These are phyloP conservation scores for Elmis aenea DNA, from an alignment of 2,888 invertebrate genomes.

Conservation along the genomic window DNA sequence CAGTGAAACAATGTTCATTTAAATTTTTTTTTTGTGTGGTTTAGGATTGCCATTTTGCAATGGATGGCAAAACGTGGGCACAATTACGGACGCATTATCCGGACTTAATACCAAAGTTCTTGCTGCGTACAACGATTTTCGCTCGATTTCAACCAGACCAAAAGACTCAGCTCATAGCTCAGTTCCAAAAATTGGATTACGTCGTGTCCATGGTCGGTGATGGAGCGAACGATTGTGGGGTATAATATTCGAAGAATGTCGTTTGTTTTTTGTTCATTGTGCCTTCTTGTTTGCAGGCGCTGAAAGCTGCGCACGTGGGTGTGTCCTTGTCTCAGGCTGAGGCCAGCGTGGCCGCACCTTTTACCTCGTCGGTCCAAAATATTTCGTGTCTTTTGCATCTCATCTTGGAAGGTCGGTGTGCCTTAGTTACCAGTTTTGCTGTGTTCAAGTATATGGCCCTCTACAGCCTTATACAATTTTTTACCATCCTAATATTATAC, in stretches of 20 bases:
- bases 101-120: constrained; percentile 62
- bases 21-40: too few species aligned
- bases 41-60: constrained; percentile 52
- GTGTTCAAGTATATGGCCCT: constrained; percentile 89
- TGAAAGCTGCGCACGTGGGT: constrained; percentile 84
- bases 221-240: constrained; percentile 83
- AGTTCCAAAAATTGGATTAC: constrained; percentile 64
- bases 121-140: constrained; percentile 69
- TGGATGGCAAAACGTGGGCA: constrained; percentile 74
- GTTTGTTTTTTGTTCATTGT: constrained; percentile 3
- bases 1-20: too few species aligned
- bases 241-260: constrained; percentile 33
- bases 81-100: constrained; percentile 64
- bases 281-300: constrained; percentile 49
- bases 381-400: constrained; percentile 77
- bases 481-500: constrained; percentile 75
- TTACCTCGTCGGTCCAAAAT: constrained; percentile 77
- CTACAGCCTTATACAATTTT: constrained; percentile 85
- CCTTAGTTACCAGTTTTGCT: constrained; percentile 84
- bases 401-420: constrained; percentile 79
- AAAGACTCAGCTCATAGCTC: constrained; percentile 70
- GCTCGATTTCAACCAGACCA: constrained; percentile 80
- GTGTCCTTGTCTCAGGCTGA: constrained; percentile 86
- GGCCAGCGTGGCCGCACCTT: constrained; percentile 84
- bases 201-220: constrained; percentile 65